phyloP scores from a whole-genome alignment of 1,140 invertebrate genomes.

The Cyclargus thomasi region DNA sequence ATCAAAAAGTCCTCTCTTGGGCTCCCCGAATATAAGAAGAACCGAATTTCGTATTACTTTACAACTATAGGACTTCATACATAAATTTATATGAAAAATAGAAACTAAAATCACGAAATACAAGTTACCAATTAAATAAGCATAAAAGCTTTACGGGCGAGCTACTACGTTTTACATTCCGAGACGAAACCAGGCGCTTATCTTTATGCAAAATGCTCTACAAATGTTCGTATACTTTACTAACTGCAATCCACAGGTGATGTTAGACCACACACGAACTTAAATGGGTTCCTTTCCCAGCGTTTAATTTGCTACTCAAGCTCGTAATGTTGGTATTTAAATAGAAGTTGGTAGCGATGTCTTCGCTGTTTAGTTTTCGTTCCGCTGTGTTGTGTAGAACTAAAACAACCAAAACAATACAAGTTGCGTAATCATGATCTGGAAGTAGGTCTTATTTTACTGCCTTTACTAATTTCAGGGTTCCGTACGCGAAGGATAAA shows the following conservation, averaged over 20 bases:
- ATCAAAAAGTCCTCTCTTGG: too few relatives aligned
- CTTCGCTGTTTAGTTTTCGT: neutral
- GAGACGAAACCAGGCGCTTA: neutral
- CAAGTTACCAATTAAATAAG: neutral
- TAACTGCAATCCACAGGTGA: neutral
- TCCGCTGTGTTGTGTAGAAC: neutral
- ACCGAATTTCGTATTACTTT: too few relatives aligned
- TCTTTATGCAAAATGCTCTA: neutral
- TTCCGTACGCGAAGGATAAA: too few relatives aligned
- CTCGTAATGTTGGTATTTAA: slow-evolving; percentile 1
- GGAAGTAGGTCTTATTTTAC: too few relatives aligned
- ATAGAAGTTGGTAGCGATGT: neutral
- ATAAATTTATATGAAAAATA: neutral
- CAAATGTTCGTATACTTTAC: neutral
- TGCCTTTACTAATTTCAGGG: too few relatives aligned
- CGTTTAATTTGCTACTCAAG: neutral
- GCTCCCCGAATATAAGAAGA: too few relatives aligned
- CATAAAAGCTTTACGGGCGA: neutral
- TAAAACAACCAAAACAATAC: too few relatives aligned
- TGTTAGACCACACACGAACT: neutral
- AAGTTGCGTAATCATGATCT: too few relatives aligned
- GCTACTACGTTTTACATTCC: neutral
- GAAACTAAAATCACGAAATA: neutral
- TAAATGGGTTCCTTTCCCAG: neutral
- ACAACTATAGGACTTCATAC: too few relatives aligned